phyloP scores from a whole-genome alignment of 2,113 vertebrate species.

The Stegostoma tigrinum region DNA sequence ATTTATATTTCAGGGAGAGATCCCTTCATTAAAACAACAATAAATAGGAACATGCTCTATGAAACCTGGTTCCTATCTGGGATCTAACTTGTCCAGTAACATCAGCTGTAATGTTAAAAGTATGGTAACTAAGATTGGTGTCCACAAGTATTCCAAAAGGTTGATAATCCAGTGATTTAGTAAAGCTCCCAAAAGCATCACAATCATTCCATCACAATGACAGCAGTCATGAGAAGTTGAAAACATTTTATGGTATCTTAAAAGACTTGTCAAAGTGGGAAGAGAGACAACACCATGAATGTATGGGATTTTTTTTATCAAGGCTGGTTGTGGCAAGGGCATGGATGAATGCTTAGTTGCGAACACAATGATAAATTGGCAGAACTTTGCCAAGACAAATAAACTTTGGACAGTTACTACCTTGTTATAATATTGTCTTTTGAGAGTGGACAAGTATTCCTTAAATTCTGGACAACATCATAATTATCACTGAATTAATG shows the following conservation, averaged over 20 bases:
- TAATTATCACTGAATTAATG: not conserved
- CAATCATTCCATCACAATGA: not conserved
- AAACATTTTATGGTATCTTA: not conserved
- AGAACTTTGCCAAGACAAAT: not conserved
- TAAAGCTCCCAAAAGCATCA: not conserved
- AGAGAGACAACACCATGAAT: not conserved
- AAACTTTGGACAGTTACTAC: not conserved
- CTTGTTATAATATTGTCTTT: not conserved
- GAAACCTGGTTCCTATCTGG: too few species aligned
- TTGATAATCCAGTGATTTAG: not conserved
- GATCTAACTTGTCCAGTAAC: too few species aligned
- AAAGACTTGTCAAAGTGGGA: not conserved
- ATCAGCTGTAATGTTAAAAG: too few species aligned
- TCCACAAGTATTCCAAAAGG: not conserved
- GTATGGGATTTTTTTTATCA: not conserved
- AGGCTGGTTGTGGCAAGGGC: not conserved
- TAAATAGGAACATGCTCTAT: too few species aligned
- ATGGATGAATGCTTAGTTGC: not conserved
- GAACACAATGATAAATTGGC: not conserved
- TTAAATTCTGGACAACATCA: not conserved
- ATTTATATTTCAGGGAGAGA: too few species aligned
- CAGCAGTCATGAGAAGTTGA: not conserved
- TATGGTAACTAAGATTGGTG: too few species aligned
- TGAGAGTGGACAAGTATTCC: not conserved
- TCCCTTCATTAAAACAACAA: too few species aligned